Evolutionary conservation across 2,797 vertebrate species (phyloP), one percentile per base, ranked within the genome.

Genomic region (Trachops cirrhosus): DNA sequence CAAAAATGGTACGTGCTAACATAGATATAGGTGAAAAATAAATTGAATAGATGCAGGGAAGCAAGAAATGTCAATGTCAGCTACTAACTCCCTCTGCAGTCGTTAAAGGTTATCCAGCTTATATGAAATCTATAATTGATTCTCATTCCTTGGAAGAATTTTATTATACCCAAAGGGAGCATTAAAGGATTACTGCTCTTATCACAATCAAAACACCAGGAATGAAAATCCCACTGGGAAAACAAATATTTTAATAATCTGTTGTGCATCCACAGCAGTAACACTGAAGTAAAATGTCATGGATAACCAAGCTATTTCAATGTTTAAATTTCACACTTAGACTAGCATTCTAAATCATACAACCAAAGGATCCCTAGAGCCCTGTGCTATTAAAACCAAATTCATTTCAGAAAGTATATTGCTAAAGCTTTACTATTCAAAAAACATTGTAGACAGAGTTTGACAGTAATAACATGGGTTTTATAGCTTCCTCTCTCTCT

Each of bases 191-290:
- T 95, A 95, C 16, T 89, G 75, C 62, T 93, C 50, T 96, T 96
- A 96, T 89, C 48, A 82, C 59, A 96, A 91, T 97, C 90, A 91
- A 95, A 97, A 96, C 78, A 92, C 26, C 46, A 89, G 70, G 46
- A 94, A 86, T 92, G 37, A 90, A 96, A 97, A 93, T 96, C 62
- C 88, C 90, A 93, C 90, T 89, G 88, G 90, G 86, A 41, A 96
- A 97, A 70, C 94, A 95, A 96, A 96, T 93, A 95, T 94, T 97
- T 97, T 96, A 98, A 94, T 97, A 96, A 97, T 97, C 91, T 95
- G 88, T 94, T 95, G 87, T 62, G 75, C 74, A 94, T 57, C 41
- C 70, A 80, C 44, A 82, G 93, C 67, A 93, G 82, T 95, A 95
- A 83, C 46, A 79, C 48, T 87, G 71, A 73, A 86, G 88, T 93